Conservation (phyloP, 2,797 vertebrate species). For the Lagorchestes hirsutus region DNA sequence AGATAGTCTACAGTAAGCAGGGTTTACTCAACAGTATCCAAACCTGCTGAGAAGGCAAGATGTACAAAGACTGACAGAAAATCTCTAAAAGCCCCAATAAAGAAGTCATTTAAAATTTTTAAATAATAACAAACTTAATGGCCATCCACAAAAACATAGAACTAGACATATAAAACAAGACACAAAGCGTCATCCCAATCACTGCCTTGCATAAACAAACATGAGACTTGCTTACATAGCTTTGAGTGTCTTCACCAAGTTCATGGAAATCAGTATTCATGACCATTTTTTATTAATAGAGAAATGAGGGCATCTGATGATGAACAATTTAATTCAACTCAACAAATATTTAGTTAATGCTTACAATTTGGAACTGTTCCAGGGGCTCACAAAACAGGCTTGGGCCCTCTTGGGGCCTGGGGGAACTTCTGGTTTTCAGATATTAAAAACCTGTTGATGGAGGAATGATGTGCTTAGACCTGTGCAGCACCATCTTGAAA, state of each 20-base stretch:
- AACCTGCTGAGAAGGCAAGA: not conserved
- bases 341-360: not conserved
- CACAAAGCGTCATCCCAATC: not conserved
- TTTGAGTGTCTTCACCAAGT: not conserved
- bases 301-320: not conserved
- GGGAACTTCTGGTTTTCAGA: not conserved
- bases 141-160: not conserved
- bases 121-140: not conserved
- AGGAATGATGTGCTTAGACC: not conserved
- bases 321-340: not conserved
- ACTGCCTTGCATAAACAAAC: not conserved
- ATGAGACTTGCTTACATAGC: not conserved
- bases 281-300: not conserved
- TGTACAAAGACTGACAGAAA: not conserved
- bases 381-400: not conserved
- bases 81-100: not conserved
- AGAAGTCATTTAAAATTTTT: not conserved
- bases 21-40: not conserved
- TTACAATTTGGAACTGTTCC: not conserved
- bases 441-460: not conserved
- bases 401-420: not conserved
- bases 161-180: not conserved
- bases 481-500: not conserved
- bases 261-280: not conserved
- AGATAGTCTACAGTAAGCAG: not conserved